Percentiles rank a stretch among this genome's conserved stretches.
Evolutionary conservation across 2,113 vertebrate genomes (phyloP).

Genomic region (Atlantisia rogersi): DNA sequence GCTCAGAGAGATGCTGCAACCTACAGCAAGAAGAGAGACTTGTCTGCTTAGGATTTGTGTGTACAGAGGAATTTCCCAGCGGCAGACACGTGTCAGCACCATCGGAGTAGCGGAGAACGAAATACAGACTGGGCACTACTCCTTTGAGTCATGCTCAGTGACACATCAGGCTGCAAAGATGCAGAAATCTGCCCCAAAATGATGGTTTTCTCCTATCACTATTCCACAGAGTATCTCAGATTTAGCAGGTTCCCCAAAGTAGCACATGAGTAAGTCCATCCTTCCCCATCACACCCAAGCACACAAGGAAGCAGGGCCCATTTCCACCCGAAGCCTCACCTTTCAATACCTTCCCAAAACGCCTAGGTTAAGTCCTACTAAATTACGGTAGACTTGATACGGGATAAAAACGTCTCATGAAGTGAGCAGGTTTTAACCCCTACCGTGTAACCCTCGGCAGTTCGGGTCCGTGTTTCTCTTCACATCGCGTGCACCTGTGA

Average conservation of each 20-base stretch:
- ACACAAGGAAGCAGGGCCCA: not conserved
- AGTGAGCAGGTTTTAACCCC: not conserved
- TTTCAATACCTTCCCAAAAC: not conserved
- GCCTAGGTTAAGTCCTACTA: not conserved
- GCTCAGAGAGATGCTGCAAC: not conserved
- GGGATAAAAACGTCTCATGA: not conserved
- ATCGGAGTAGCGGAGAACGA: accelerated
- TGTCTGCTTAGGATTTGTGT: accelerated
- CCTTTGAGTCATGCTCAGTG: not conserved
- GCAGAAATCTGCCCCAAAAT: not conserved
- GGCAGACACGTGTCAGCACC: not conserved
- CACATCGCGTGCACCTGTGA: accelerated
- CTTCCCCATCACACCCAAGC: not conserved
- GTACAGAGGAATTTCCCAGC: accelerated
- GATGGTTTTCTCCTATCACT: not conserved
- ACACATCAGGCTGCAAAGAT: not conserved
- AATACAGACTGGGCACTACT: not conserved
- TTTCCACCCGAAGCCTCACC: not conserved
- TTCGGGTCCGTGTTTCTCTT: accelerated
- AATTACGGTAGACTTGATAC: not conserved
- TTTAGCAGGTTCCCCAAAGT: not conserved
- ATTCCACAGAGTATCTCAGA: not conserved
- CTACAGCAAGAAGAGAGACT: not conserved
- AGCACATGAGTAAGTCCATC: not conserved
- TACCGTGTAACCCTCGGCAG: not conserved